A percentile compares a stretch with the other conserved stretches of the same genome.
phyloP scores from a whole-genome alignment of 2,113 vertebrate species.

The Rhinichthys klamathensis region DNA sequence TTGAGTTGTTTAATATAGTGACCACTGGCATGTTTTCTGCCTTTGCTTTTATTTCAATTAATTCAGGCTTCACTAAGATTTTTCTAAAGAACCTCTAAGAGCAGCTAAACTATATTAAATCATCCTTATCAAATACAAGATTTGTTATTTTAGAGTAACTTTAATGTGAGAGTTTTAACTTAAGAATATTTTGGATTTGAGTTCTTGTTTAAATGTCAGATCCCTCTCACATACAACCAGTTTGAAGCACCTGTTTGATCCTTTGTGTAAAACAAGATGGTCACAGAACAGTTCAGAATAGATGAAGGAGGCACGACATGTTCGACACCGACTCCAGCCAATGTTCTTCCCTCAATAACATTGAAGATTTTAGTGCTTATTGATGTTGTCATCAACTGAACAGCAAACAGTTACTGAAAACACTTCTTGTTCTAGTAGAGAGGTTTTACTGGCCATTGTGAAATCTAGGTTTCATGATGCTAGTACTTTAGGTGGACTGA shows the following conservation, averaged over 20 bases:
- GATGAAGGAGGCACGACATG: neutral
- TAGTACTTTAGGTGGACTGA: neutral
- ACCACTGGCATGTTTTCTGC: constrained; percentile 36
- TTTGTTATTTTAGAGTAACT: neutral
- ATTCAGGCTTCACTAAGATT: constrained; percentile 5
- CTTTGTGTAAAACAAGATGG: neutral
- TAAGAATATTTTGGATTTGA: neutral
- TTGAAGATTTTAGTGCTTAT: neutral
- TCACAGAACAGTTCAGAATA: constrained; percentile 4
- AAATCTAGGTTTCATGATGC: constrained; percentile 13
- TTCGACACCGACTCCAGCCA: neutral
- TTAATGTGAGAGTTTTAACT: constrained; percentile 1
- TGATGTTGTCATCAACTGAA: neutral
- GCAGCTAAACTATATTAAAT: constrained; percentile 19
- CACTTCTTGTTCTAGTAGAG: neutral
- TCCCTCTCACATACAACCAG: neutral
- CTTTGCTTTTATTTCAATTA: neutral
- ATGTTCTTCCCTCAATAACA: neutral
- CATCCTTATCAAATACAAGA: neutral
- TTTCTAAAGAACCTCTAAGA: constrained; percentile 7
- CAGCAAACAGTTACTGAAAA: neutral
- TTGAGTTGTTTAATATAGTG: constrained; percentile 44
- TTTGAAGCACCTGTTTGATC: neutral
- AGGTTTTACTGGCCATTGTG: neutral
- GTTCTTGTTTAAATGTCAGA: neutral